Base-by-base conservation (phyloP, 2,888 invertebrate species). In the Amiota mariae region DNA sequence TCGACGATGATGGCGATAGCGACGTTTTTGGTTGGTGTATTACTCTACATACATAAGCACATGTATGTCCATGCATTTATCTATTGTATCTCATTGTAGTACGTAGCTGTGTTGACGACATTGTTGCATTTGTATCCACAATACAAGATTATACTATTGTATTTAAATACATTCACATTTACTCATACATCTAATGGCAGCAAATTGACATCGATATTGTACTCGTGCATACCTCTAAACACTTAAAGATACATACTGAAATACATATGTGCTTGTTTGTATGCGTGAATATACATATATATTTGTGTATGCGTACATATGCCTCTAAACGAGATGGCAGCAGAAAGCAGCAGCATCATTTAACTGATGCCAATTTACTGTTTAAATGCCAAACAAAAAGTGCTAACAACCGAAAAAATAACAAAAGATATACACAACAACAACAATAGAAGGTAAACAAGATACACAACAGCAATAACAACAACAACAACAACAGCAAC, bases 361-460 rank as follows among this genome's bases (percentile, higher is more conserved):
- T 88, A 88, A 86, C 87, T 87, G 88, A 83, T 87, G 88, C 84
- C 87, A 88, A 88, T 88, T 88, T 88, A 88, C 88, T 88, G 88
- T 87, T 88, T 88, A 88, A 88, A 88, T 86, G 85, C 84, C 87
- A 87, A 87, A 88, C 88, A 88, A 82, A 80, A 81, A 79, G 77
- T 78, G 79, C 75, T 80, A 80, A 79, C 73, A 81, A 78, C 79
- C 78, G 76, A 73, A 87, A 86, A 86, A 88, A 85, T 82, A 77
- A 75, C 75, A 77, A 75, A 79, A 79, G 71, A 61, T 36, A 74
- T 74, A 73, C 59, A 54, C n/a, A 36, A 36, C 36, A 36, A 36
- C 6, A 36, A 36, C 36, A 88, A 88, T 85, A 85, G 83, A 87
- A 87, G 86, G 87, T 87, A 88, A 82, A 80, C 80, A 79, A 77